Evolutionary conservation across 2,797 vertebrate genomes (phyloP), one percentile per base, ranked within the genome.

Genomic region (Xyrichtys novacula): DNA sequence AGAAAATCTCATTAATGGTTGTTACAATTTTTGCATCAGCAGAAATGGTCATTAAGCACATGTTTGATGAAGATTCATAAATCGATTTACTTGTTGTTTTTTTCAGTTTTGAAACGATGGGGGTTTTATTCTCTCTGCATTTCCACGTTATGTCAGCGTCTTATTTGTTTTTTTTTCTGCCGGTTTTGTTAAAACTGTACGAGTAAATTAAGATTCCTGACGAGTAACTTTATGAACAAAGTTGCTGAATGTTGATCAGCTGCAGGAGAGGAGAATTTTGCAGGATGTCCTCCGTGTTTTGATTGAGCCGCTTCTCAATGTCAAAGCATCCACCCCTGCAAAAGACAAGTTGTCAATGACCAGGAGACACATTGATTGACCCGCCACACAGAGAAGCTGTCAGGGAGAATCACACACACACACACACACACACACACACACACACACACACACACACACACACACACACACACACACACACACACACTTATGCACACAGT

Each of bases 341-440:
- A 63, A 76, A 62, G 66, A 39, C 73, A 43, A 50, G 58, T 50
- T 70, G 69, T 84, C 77, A 58, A 20, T 69, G 62, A 72, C 46
- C 61, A 78, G 49, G 28, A 77, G 74, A 78, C 58, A 25, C 63
- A 72, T 65, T 28, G 50, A 84, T 78, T 32, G 22, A 67, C 57
- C 67, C 65, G 59, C 43, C 3, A 6, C 56, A 49, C 58, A 59
- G 29, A 29, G 53, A 65, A 7, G 66, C 63, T 69, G 42, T 69
- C 73, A 65, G 50, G 32, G 43, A 62, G 56, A 71, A 61, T 46
- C 60, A 69, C 5, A 47, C 19, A 19, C 19, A 14, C 50, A 11
- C 34, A 15, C 48, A 39, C 54, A 52, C 48, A 72, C 43, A 62
- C 48, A 29, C 42, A 10, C 57, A 58, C 2, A 6, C 11, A 12